Evolutionary conservation across 37 sponge, comb jelly and placozoan species (phyloP).

Genomic region (Hexactinellida sp.): DNA sequence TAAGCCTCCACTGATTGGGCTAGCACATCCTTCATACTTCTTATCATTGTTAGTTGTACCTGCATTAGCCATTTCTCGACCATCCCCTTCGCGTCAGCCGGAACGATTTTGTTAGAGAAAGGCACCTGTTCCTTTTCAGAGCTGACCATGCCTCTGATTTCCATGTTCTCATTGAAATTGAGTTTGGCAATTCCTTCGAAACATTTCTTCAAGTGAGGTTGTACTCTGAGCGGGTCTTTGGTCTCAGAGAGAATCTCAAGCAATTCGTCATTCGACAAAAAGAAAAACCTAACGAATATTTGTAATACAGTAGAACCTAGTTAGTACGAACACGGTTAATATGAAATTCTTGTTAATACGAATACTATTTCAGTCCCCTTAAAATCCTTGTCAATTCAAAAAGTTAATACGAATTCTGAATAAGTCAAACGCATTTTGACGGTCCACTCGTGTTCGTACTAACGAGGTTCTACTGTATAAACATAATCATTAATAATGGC

Average conservation of each 20-base stretch:
- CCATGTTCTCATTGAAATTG: slow-evolving; percentile 79
- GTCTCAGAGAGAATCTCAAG: slow-evolving; percentile 91
- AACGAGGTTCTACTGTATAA: too few species aligned
- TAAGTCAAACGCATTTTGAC: too few species aligned
- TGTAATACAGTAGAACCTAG: too few species aligned
- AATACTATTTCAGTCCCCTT: too few species aligned
- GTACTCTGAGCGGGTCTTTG: slow-evolving; percentile 83
- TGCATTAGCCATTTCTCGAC: slow-evolving; percentile 97
- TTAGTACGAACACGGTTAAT: too few species aligned
- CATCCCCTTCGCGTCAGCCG: slow-evolving; percentile 97
- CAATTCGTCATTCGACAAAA: slow-evolving; percentile 88
- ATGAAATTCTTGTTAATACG: too few species aligned
- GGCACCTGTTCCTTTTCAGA: slow-evolving; percentile 85
- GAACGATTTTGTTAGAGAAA: slow-evolving; percentile 63
- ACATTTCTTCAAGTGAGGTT: slow-evolving; percentile 93
- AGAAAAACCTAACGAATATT: slow-evolving; percentile 54
- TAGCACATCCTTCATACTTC: slow-evolving; percentile 69
- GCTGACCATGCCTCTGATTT: slow-evolving; percentile 81
- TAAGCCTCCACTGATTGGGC: slow-evolving; percentile 63
- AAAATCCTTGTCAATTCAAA: neutral
- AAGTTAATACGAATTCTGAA: too few species aligned
- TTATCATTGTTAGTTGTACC: slow-evolving; percentile 77
- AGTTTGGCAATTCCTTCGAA: slow-evolving; percentile 90
- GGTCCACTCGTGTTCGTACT: too few species aligned
- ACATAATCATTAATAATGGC: too few species aligned